These are phyloP conservation scores for Neodiprion fabricii DNA, from an alignment of 1,140 invertebrate genomes.

Conservation along the genomic window DNA sequence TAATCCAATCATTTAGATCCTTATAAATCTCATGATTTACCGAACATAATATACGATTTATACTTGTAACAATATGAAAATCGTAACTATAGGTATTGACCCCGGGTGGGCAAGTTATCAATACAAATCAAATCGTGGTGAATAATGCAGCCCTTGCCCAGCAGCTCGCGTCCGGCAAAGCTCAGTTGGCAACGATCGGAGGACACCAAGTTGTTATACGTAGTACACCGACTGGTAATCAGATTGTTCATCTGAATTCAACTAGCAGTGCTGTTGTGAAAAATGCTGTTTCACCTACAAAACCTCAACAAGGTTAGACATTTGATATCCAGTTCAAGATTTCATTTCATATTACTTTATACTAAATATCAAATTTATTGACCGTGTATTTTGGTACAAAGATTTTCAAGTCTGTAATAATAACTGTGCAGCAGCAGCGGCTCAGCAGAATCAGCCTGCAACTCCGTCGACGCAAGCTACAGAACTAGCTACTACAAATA, in stretches of 20 bases:
- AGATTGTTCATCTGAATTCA: conserved; percentile 64
- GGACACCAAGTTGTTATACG: conserved; percentile 83
- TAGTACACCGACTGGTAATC: conserved; percentile 70
- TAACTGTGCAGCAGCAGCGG: background rate
- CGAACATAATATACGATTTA: no score
- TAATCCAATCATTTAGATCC: no score
- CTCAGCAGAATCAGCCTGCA: background rate
- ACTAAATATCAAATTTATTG: background rate
- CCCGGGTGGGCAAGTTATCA: conserved; percentile 50
- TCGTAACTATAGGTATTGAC: conserved; percentile 57
- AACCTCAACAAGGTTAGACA: conserved; percentile 43
- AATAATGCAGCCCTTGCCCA: conserved; percentile 77
- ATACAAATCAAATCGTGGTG: conserved; percentile 73
- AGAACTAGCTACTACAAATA: conserved; percentile 11
- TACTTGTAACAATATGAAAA: no score
- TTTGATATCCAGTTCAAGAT: background rate
- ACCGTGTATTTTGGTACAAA: background rate
- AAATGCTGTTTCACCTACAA: conserved; percentile 43
- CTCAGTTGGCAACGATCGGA: conserved; percentile 82
- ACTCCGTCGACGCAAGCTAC: conserved; percentile 7
- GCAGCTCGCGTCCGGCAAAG: conserved; percentile 78
- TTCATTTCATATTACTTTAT: no score
- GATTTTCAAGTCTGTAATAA: background rate
- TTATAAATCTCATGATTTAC: no score
- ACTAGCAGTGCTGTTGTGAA: conserved; percentile 53